These are phyloP conservation scores for Aplodontia rufa DNA, from an alignment of 2,113 vertebrate genomes.

Conservation along the genomic window DNA sequence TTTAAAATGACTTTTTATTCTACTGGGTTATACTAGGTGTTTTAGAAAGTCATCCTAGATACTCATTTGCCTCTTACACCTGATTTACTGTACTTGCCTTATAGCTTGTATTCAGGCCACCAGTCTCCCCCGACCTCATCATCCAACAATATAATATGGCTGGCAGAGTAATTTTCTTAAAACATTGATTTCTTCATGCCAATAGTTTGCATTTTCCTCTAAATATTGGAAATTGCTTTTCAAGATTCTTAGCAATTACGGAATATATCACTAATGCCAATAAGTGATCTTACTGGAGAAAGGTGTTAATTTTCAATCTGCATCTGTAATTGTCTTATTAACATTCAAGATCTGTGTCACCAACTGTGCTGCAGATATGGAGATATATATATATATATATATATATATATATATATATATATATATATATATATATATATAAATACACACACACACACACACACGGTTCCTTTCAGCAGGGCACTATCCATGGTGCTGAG, in stretches of 20 bases:
- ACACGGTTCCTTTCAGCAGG: no score
- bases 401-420: no score
- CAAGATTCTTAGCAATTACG: constrained; percentile 37
- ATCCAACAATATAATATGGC: background rate
- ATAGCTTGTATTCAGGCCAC: background rate
- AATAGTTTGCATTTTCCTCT: background rate
- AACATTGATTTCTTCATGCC: background rate
- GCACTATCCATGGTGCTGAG: constrained; percentile 36
- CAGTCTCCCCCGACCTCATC: background rate
- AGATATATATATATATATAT: no score
- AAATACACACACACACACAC: no score
- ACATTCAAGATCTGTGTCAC: background rate
- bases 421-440: no score
- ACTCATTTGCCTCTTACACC: background rate
- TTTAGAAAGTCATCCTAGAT: background rate
- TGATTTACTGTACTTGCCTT: background rate
- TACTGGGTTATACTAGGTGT: background rate
- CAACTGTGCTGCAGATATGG: background rate
- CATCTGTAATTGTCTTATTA: constrained; percentile 38
- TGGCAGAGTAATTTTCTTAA: constrained; percentile 39
- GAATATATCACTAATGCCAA: background rate
- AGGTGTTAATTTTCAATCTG: background rate
- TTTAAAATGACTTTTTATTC: background rate
- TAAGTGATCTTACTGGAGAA: constrained; percentile 21
- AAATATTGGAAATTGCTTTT: constrained; percentile 1